Percentiles rank a stretch among this genome's conserved stretches.
These are phyloP conservation scores for Sylvia atricapilla DNA, from an alignment of 2,113 vertebrate species.

Conservation along the genomic window DNA sequence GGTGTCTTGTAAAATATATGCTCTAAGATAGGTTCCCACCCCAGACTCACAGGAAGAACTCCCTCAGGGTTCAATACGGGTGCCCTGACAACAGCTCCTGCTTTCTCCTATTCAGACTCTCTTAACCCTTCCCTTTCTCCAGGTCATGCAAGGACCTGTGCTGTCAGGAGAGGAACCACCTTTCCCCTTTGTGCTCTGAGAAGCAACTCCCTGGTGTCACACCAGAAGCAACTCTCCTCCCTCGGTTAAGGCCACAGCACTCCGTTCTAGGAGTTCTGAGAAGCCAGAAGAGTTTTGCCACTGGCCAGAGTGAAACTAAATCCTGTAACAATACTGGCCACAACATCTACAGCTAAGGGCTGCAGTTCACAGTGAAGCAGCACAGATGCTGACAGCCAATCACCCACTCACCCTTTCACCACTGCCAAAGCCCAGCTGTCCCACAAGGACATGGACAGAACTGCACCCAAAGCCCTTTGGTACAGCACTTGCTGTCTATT, in stretches of 20 bases:
- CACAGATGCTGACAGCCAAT: fast-evolving
- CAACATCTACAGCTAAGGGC: neutral
- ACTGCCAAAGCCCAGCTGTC: neutral
- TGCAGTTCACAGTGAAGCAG: neutral
- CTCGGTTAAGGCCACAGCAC: neutral
- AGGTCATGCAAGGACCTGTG: too few relatives aligned
- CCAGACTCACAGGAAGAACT: neutral
- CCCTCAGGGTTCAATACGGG: neutral
- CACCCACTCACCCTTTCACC: too few relatives aligned
- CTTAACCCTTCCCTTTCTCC: neutral
- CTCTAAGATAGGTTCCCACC: neutral
- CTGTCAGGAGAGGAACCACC: neutral
- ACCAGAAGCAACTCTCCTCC: neutral
- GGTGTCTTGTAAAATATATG: neutral
- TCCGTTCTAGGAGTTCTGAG: neutral
- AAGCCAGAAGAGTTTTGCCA: neutral
- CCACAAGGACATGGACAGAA: fast-evolving
- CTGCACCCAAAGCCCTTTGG: neutral
- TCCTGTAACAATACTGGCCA: neutral
- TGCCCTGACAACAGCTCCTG: neutral
- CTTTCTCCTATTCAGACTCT: neutral
- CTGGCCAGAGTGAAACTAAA: neutral
- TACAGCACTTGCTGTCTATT: neutral
- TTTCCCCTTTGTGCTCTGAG: neutral
- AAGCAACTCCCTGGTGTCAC: neutral